Evolutionary conservation across 1,140 invertebrate species (phyloP), one percentile per base, ranked within the genome.

Genomic region (Drosophila nigromelanica): DNA sequence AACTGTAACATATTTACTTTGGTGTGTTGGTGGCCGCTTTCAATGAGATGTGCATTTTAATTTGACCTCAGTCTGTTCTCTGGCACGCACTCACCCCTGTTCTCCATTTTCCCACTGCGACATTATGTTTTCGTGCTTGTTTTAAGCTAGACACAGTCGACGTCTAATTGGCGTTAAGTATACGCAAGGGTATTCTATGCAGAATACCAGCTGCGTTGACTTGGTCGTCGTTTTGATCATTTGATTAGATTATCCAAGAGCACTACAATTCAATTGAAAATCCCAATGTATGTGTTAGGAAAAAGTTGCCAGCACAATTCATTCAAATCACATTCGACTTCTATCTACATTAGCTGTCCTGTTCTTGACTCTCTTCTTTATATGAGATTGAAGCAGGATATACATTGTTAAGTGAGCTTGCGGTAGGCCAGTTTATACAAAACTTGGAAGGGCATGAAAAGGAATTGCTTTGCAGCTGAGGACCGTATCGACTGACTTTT

Each of bases 81-180:
- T 52, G 14, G 4, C 48, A 35, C 48, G 27, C 30, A 54, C 40
- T 27, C 10, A 0, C 30, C 11, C 43, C 21, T 15, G 39, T 6
- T 10, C 10, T n/a, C 50, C 12, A 35, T n/a, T 45, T 4, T 7
- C 21, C 18, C 30, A 10, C 30, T 39, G 21, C 14, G 15, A 24
- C 69, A 75, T 78, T 75, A 66, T 62, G 37, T 67, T 78, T 78
- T 66, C 59, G 69, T 58, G 63, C 21, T 64, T 35, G n/a, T 64
- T 54, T 64, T 54, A 58, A 66, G 47, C 59, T 50, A 62, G 45
- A 27, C 48, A 56, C 58, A 62, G 74, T 58, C 51, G 37, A 74
- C 45, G 30, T 56, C 56, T 78, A 71, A 82, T 81, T 81, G 79
- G 47, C 79, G 61, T 82, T 75, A 78, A 82, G 70, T 62, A 83